A percentile compares a stretch with the other conserved stretches of the same genome.
Conservation (phyloP, 2,113 vertebrate species). For the Corythornis vintsioides region DNA sequence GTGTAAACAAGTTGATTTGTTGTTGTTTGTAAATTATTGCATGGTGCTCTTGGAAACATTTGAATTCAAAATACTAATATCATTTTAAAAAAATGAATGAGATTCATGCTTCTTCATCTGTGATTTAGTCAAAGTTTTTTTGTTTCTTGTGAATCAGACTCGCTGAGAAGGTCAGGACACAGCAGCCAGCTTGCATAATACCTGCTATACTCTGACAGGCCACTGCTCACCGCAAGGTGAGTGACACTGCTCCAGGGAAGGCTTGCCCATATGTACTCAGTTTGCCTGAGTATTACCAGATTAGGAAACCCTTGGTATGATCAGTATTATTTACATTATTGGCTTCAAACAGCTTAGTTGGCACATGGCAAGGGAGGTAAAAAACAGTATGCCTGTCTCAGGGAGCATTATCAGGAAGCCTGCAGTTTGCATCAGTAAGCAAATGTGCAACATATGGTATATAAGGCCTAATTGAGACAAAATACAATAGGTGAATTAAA, state of each 20-base stretch:
- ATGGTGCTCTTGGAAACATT: not conserved
- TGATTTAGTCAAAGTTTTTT: not conserved
- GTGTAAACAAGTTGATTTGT: not conserved
- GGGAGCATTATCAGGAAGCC: not conserved
- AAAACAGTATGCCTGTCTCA: not conserved
- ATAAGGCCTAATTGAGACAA: not conserved
- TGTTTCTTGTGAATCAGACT: not conserved
- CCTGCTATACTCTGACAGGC: not conserved
- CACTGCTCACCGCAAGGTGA: not conserved
- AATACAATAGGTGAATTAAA: not conserved
- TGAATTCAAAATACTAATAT: not conserved
- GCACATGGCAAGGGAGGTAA: not conserved
- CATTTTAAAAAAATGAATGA: not conserved
- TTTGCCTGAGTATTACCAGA: not conserved
- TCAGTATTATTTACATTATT: not conserved
- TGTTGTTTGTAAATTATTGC: not conserved
- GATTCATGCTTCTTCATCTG: accelerated
- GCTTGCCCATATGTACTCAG: not conserved
- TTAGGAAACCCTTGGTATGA: not conserved
- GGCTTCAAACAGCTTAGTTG: not conserved
- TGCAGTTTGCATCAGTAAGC: not conserved
- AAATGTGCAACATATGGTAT: not conserved
- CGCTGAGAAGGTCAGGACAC: not conserved
- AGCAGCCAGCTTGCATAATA: not conserved
- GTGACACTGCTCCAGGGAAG: not conserved